A percentile compares a stretch with the other conserved stretches of the same genome.
These are phyloP conservation scores for Limnephilus marmoratus DNA, from an alignment of 2,888 invertebrate species.

Conservation along the genomic window DNA sequence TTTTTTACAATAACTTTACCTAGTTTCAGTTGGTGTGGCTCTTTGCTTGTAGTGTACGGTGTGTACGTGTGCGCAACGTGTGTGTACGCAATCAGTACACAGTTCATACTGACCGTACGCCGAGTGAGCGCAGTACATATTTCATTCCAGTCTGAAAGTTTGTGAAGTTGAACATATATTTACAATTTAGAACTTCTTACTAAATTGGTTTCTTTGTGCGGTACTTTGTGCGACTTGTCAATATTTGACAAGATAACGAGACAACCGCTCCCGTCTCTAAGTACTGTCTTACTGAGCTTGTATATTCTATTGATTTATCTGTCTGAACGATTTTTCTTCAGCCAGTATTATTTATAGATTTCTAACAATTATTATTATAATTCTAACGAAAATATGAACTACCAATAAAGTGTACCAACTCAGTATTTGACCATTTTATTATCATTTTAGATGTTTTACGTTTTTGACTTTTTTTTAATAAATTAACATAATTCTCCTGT, in stretches of 20 bases:
- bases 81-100: not conserved
- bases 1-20: constrained; percentile 31
- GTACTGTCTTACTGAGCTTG: constrained; percentile 22
- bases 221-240: constrained; percentile 10
- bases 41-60: not conserved
- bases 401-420: constrained; percentile 12
- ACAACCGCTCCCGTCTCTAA: not conserved
- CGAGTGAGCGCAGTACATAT: not conserved
- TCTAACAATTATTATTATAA: not conserved
- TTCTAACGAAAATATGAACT: not conserved
- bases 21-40: not conserved
- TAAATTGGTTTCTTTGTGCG: not conserved
- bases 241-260: constrained; percentile 28
- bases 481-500: constrained; percentile 13
- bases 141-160: constrained; percentile 48
- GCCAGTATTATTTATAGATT: constrained; percentile 11
- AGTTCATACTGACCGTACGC: not conserved
- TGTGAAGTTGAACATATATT: constrained; percentile 33
- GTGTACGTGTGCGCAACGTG: not conserved
- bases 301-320: constrained; percentile 18
- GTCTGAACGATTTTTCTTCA: not conserved
- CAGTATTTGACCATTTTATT: constrained; percentile 22
- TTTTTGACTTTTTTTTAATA: constrained; percentile 20
- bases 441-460: constrained; percentile 3
- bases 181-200: constrained; percentile 8